Evolutionary conservation across 2,797 vertebrate genomes (phyloP), one percentile per base, ranked within the genome.

Genomic region (Loriculus beryllinus): DNA sequence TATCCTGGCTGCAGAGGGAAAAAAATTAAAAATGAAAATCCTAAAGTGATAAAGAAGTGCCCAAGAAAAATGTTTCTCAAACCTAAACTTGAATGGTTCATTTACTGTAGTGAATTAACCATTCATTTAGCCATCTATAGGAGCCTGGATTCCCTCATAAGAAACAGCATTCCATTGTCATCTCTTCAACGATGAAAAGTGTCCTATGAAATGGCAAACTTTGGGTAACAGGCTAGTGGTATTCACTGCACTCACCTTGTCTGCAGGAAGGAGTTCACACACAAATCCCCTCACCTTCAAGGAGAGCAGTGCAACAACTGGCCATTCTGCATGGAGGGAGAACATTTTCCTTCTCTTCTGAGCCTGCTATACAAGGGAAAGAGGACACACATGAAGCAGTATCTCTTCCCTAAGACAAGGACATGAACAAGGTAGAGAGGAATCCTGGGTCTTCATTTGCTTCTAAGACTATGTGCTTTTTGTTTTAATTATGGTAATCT

Each of bases 321-420:
- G 12, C 31, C 65, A 33, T 7, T n/a, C 21, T 56, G 64, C 14
- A 40, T 9, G 5, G 6, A 45, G 13, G 15, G 31, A 76, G 29
- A 45, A 17, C 23, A 76, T 60, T 69, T 49, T 57, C 40, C 65
- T 72, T 65, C 14, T 70, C 35, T 42, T 82, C n/a, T 42, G 14
- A 86, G 33, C 25, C n/a, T 57, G 15, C 13, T 3, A 76, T 26
- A 21, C 13, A 14, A 69, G 29, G 29, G 23, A 71, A 83, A 86
- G 49, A 37, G 3, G 25, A 64, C 1, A 3, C 9, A 13, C 1
- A 1, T 1, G 0, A 79, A 14, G 39, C 19, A 45, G 3, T 26
- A 72, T n/a, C 6, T 57, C 35, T 62, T n/a, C 60, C 29, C 29
- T 54, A 42, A 42, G 6, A 54, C 17, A 26, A 62, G 8, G 25